Evolutionary conservation across 2,113 vertebrate species (phyloP), one percentile per base, ranked within the genome.

Genomic region (Potamarius usumacintae): DNA sequence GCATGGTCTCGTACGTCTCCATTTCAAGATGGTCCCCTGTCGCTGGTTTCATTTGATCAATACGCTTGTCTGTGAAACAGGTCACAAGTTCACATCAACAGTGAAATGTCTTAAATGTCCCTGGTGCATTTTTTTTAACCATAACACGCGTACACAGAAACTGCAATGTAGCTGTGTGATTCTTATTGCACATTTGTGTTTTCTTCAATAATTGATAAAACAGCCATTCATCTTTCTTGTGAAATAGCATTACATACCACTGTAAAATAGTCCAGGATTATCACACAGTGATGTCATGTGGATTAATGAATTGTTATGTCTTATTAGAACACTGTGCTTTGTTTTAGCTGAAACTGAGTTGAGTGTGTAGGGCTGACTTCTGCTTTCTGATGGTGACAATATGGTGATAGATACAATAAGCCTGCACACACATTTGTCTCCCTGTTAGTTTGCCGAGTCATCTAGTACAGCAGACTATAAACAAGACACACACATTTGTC

Each of bases 61-160:
- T 97, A 95, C 90, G 85, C 88, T 91, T 88, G 95, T 96, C 93
- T 91, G 94, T 94, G 93, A 93, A 92, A 91, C 94, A 92, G 95
- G 88, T 90, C 78, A 77, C 89, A 62, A 86, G 80, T 71, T 50
- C 55, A 85, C 50, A 52, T 87, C 71, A 83, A 85, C 84, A 72
- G 63, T 48, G 14, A 79, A 78, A 83, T 7, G 69, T 63, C 77
- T 88, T 79, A 84, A 84, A 86, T 72, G 69, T 72, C 77, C 85
- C 84, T 58, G 85, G 58, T 89, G 79, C 71, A 65, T 86, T 62
- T 87, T 60, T 71, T 53, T 77, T 78, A 18, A 81, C 50, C 34
- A 53, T 55, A 89, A 88, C n/a, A 57, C 69, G 4, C 42, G 67
- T 62, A 25, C 55, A 62, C 15, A n/a, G 34, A 81, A 71, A 63